These are phyloP conservation scores for Podarcis raffonei DNA, from an alignment of 2,113 vertebrate genomes.

Conservation along the genomic window DNA sequence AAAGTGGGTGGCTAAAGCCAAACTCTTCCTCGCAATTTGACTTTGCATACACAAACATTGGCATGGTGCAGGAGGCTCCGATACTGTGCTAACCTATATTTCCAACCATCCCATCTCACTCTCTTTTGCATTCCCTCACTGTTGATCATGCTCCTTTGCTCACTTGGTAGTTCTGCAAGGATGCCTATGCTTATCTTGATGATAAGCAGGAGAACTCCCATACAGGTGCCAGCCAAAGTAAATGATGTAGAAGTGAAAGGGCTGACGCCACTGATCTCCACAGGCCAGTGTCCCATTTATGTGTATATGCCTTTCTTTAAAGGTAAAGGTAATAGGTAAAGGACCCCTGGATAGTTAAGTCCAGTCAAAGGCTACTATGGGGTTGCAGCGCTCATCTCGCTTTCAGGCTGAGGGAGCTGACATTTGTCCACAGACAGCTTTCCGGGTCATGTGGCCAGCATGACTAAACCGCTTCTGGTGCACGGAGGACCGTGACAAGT, in stretches of 20 bases:
- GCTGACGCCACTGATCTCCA: background rate
- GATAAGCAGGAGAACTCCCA: background rate
- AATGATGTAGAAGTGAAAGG: background rate
- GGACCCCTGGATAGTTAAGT: no score
- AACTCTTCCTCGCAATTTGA: background rate
- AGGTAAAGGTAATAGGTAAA: background rate
- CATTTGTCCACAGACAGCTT: no score
- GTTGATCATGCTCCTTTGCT: background rate
- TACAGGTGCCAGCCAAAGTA: background rate
- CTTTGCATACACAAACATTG: background rate
- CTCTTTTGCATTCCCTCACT: background rate
- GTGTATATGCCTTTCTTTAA: background rate
- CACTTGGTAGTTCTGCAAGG: background rate
- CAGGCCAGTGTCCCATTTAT: background rate
- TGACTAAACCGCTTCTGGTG: no score
- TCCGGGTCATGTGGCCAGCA: no score
- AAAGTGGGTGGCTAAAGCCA: background rate
- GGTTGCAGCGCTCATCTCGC: no score
- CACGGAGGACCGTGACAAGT: no score
- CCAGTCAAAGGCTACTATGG: no score
- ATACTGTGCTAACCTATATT: background rate
- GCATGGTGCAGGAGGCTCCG: background rate
- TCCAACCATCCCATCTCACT: background rate
- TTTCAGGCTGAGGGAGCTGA: no score
- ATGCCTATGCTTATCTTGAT: background rate